Evolutionary conservation across 2,888 invertebrate species (phyloP).

Genomic region (Iselma pallidipennis): DNA sequence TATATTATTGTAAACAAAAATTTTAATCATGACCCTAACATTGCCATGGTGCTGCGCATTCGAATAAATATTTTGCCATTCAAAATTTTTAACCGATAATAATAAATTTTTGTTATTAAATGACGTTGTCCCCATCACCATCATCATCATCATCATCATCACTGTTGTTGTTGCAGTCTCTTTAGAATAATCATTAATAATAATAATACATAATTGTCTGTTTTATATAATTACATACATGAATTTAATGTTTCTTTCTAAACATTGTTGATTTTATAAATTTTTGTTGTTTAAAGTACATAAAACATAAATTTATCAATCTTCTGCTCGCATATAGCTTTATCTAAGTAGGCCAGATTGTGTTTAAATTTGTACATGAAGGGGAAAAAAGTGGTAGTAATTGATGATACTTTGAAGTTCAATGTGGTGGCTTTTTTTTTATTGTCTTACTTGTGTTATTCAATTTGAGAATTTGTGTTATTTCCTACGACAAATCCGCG

Average conservation of each 20-base stretch:
- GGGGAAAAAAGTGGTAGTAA: too few species aligned
- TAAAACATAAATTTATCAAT: constrained; percentile 17
- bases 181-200: too few species aligned
- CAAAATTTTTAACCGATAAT: not conserved
- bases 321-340: not conserved
- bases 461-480: not conserved
- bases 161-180: too few species aligned
- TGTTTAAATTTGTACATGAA: constrained; percentile 13
- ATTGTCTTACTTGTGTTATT: too few species aligned
- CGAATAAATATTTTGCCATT: too few species aligned
- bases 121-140: not conserved
- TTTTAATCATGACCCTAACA: not conserved
- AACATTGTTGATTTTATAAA: too few species aligned
- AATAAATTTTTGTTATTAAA: not conserved
- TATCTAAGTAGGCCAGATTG: constrained; percentile 24
- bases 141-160: not conserved
- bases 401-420: too few species aligned
- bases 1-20: too few species aligned
- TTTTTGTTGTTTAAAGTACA: not conserved
- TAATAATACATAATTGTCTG: too few species aligned
- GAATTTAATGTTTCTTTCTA: too few species aligned
- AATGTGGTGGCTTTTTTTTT: not conserved
- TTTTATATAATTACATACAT: too few species aligned
- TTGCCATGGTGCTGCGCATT: too few species aligned
- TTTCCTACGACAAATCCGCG: not conserved